phyloP scores from a whole-genome alignment of 2,888 invertebrate genomes.

The Eurytoma californica region DNA sequence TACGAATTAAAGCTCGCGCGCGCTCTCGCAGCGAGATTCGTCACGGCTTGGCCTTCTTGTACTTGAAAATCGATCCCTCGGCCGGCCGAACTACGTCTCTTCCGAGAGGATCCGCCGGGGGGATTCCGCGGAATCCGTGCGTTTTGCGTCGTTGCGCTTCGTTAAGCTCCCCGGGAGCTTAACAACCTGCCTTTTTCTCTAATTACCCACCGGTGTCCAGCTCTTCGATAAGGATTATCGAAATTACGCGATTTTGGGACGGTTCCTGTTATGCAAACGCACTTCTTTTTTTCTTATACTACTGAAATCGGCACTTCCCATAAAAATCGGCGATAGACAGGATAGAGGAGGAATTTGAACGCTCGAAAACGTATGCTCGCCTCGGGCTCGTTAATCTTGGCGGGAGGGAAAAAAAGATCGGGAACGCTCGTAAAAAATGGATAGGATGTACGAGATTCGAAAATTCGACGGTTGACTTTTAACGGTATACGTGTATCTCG shows the following conservation, averaged over 20 bases:
- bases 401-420: neutral
- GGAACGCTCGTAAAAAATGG: neutral
- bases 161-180: neutral
- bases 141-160: constrained; percentile 19
- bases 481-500: constrained; percentile 18
- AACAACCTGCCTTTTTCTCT: no score
- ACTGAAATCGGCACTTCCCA: no score
- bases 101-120: constrained; percentile 28
- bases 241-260: no score
- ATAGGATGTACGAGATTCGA: constrained; percentile 7
- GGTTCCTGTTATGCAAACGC: no score
- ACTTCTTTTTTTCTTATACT: no score
- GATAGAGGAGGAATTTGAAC: no score
- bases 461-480: constrained; percentile 21
- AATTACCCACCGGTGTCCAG: no score
- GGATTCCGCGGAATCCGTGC: neutral
- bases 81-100: constrained; percentile 36
- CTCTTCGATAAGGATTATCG: no score
- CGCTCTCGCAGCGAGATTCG: constrained; percentile 30
- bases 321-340: no score
- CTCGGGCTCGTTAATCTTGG: neutral
- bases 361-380: no score
- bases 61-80: constrained; percentile 57
- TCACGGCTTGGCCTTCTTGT: constrained; percentile 50
- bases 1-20: constrained; percentile 1